Conservation (phyloP, 2,113 vertebrate genomes). For the Mormyrus iriodes region DNA sequence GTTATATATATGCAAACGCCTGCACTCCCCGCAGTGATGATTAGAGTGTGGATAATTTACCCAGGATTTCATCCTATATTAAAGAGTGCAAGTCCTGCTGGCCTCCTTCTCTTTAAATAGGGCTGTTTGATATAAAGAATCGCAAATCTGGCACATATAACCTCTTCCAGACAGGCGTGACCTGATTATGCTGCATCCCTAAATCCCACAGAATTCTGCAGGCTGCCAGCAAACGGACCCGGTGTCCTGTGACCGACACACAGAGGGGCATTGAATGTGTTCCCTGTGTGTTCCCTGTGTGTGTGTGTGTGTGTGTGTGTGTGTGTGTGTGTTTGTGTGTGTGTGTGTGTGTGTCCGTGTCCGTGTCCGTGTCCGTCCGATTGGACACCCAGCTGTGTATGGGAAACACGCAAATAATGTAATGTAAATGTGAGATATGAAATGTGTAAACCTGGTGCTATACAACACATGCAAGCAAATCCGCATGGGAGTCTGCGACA, state of each 20-base stretch:
- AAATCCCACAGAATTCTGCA: not conserved
- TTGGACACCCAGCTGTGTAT: not conserved
- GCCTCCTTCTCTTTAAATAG: constrained; percentile 2
- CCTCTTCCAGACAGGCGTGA: constrained; percentile 7
- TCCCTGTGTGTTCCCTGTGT: not conserved
- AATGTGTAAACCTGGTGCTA: not conserved
- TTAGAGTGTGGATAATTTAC: not conserved
- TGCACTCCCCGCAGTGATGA: not conserved
- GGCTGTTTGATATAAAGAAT: not conserved
- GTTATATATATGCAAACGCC: not conserved
- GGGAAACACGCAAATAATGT: not conserved
- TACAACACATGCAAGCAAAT: not conserved
- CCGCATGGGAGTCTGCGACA: not conserved
- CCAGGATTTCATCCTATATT: not conserved
- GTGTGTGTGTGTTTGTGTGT: not conserved
- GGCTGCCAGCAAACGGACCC: not conserved
- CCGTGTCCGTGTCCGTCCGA: not conserved
- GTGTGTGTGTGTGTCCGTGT: not conserved
- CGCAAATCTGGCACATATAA: not conserved
- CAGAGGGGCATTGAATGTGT: not conserved
- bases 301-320: not conserved
- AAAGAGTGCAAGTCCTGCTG: not conserved
- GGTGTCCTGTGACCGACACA: not conserved
- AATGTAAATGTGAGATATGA: not conserved
- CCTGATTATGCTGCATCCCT: constrained; percentile 10